phyloP scores from a whole-genome alignment of 92 coral and sea anemone species.

The Epizoanthus stellaris region DNA sequence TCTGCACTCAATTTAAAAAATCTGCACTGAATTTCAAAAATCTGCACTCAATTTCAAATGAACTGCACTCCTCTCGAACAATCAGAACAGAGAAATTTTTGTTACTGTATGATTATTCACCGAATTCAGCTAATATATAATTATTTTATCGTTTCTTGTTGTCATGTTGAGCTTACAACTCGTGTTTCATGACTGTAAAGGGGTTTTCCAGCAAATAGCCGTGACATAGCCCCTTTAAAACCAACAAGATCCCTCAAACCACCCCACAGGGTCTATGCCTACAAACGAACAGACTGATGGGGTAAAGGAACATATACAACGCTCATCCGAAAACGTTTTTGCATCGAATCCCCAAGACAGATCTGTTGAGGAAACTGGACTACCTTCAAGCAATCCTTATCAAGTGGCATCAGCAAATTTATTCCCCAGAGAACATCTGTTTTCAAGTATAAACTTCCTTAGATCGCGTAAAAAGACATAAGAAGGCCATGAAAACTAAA shows the following conservation, averaged over 20 bases:
- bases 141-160: too few species aligned
- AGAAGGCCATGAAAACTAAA: conserved; percentile 39
- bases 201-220: too few species aligned
- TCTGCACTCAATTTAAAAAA: too few species aligned
- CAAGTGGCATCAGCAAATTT: conserved; percentile 20
- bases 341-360: conserved; percentile 32
- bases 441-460: conserved; percentile 48
- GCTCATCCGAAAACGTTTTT: conserved; percentile 28
- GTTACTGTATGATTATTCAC: too few species aligned
- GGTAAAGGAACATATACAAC: conserved; percentile 6
- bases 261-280: conserved; percentile 33
- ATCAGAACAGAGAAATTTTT: too few species aligned
- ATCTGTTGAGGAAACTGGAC: conserved; percentile 45
- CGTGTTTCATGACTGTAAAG: too few species aligned
- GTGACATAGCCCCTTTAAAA: background rate
- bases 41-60: too few species aligned
- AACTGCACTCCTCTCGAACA: too few species aligned
- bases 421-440: conserved; percentile 42
- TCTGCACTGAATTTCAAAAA: too few species aligned
- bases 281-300: conserved; percentile 44
- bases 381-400: conserved; percentile 5
- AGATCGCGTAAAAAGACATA: conserved; percentile 65
- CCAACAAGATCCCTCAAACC: conserved; percentile 36
- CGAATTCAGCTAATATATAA: too few species aligned
- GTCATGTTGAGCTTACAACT: too few species aligned